A percentile compares a stretch with the other conserved stretches of the same genome.
phyloP scores from a whole-genome alignment of 2,113 vertebrate species.

The Casuarius casuarius region DNA sequence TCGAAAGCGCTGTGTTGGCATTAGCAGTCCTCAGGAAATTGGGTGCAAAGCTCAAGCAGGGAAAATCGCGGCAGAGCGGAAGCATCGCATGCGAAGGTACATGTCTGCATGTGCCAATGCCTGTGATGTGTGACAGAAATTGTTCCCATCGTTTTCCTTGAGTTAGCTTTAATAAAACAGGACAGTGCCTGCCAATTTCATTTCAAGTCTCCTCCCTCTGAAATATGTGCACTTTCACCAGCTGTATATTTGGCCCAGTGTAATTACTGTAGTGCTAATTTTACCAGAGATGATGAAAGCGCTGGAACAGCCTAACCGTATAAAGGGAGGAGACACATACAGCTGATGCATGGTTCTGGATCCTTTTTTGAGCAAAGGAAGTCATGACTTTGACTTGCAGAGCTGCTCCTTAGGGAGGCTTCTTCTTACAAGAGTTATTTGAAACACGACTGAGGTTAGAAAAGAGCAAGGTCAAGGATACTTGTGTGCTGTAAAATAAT shows the following conservation, averaged over 20 bases:
- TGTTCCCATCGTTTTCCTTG: not conserved
- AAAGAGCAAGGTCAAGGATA: not conserved
- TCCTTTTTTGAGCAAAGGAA: not conserved
- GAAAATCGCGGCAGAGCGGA: not conserved
- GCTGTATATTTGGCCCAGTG: not conserved
- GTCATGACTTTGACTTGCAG: not conserved
- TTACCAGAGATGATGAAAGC: slow-evolving; percentile 42
- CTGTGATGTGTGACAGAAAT: not conserved
- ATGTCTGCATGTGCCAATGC: accelerated
- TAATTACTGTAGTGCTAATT: slow-evolving; percentile 2
- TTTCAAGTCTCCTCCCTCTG: not conserved
- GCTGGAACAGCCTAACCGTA: not conserved
- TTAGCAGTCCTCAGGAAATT: not conserved
- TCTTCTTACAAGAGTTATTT: not conserved
- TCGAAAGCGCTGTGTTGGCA: not conserved
- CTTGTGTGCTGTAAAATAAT: not conserved
- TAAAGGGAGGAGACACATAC: not conserved
- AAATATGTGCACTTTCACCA: not conserved
- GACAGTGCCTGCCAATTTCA: not conserved
- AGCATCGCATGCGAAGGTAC: accelerated
- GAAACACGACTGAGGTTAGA: not conserved
- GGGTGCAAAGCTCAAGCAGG: not conserved
- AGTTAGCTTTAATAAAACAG: not conserved
- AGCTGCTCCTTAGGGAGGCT: not conserved
- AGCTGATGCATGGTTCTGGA: not conserved